Base-by-base conservation (phyloP, 2,888 invertebrate genomes). In the Torymus tubicola region DNA sequence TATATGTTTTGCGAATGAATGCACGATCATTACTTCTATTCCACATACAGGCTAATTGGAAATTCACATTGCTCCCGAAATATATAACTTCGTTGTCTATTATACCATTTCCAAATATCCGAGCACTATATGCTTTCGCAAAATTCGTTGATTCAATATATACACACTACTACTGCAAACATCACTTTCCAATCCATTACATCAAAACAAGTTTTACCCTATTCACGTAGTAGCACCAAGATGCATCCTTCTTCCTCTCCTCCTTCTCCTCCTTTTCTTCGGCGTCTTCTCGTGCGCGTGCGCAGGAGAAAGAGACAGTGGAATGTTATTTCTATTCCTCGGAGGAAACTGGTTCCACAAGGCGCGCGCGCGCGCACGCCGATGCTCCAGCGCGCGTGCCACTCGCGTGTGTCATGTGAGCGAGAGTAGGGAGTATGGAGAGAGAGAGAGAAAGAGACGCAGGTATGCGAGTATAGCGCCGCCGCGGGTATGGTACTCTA, bases 381-480 rank as follows among this genome's bases (percentile, higher is more conserved):
- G 42, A 42, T 1, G 42, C 42, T 42, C 42, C n/a, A n/a, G 85
- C 87, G 88, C 90, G 89, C 90, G 89, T 89, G 89, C 89, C 89
- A 86, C 88, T 89, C 89, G 89, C 89, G 88, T 89, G 90, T 89
- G 89, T 90, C 89, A 90, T 88, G 89, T 88, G 87, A 87, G 65
- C 24, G 50, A 42, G 42, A 42, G 42, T 42, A 42, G 42, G 42
- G 42, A 42, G 42, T 42, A 42, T 42, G 42, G 42, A 42, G 42
- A 42, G 42, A 31, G 3, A 31, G 4, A 42, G 42, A 42, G 42
- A 42, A 42, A 42, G 42, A 42, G 42, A 42, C 8, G 42, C 58
- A 42, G 13, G 16, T 31, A 63, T 61, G 60, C 18, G 60, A 61
- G 16, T 63, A 61, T 24, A 61, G 8, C 50, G 60, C 72, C 63